phyloP scores from a whole-genome alignment of 2,888 invertebrate species.

The Copidosoma aretas region DNA sequence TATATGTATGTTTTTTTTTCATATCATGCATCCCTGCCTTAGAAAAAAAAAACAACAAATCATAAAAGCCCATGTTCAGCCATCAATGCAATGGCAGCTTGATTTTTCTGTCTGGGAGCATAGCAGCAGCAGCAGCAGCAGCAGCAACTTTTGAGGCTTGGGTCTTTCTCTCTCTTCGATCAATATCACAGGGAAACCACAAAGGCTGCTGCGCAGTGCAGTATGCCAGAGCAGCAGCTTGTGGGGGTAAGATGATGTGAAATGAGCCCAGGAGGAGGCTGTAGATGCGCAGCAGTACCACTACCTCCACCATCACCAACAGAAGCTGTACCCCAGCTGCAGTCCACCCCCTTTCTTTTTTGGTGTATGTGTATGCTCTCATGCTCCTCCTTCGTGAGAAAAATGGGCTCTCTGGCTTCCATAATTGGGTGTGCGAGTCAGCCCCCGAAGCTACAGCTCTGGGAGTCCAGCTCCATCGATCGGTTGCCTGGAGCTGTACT shows the following conservation, averaged over 20 bases:
- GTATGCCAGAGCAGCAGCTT: constrained; percentile 38
- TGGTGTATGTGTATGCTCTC: constrained; percentile 23
- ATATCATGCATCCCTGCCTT: too few species aligned
- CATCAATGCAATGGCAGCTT: constrained; percentile 26
- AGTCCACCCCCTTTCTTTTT: constrained; percentile 32
- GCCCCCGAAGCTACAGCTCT: constrained; percentile 39
- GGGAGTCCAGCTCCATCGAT: constrained; percentile 52
- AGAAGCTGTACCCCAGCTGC: constrained; percentile 34
- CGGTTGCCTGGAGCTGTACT: constrained; percentile 44
- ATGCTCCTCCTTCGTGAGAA: constrained; percentile 50
- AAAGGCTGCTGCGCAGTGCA: constrained; percentile 56
- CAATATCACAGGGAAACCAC: constrained; percentile 55
- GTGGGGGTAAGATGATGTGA: constrained; percentile 31
- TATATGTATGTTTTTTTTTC: neutral
- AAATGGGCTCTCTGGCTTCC: constrained; percentile 49
- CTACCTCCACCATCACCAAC: too few species aligned
- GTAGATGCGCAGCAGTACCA: constrained; percentile 35
- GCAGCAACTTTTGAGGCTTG: constrained; percentile 26
- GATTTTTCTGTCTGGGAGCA: constrained; percentile 21
- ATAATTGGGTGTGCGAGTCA: constrained; percentile 58
- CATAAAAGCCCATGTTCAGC: constrained; percentile 51
- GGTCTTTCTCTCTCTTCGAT: constrained; percentile 48
- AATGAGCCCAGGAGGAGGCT: constrained; percentile 47
- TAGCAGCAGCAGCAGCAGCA: constrained; percentile 25
- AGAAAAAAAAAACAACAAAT: constrained; percentile 27